Conservation (phyloP, 2,797 vertebrate genomes). For the Coreius guichenoti region DNA sequence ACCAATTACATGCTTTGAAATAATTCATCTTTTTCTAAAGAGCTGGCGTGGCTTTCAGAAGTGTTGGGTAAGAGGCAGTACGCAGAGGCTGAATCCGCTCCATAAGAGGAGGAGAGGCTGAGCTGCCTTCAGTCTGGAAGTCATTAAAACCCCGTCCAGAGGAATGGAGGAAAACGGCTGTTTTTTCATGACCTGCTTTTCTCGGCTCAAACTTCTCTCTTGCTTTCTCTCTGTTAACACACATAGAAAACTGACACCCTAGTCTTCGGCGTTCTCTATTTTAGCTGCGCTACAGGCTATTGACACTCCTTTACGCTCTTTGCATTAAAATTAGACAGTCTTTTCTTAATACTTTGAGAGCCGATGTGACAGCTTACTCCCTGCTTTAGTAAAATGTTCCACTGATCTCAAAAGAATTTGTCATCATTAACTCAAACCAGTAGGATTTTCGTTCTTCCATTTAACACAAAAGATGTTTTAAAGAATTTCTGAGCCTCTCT, state of each 20-base stretch:
- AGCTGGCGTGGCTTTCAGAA: constrained; percentile 47
- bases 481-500: neutral
- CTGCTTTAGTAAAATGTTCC: constrained; percentile 32
- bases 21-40: constrained; percentile 65
- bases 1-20: constrained; percentile 68
- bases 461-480: neutral
- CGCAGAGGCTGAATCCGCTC: constrained; percentile 13
- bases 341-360: constrained; percentile 15
- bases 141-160: constrained; percentile 76
- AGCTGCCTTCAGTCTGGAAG: constrained; percentile 73
- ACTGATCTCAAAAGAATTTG: neutral
- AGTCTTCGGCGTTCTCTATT: neutral
- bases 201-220: constrained; percentile 43
- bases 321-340: constrained; percentile 3
- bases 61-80: constrained; percentile 53
- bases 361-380: neutral
- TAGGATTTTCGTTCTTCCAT: neutral
- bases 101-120: constrained; percentile 52
- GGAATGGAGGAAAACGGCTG: constrained; percentile 71
- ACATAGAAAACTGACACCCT: neutral
- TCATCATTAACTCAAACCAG: neutral
- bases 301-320: constrained; percentile 11
- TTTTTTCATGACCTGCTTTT: constrained; percentile 53
- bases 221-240: constrained; percentile 55
- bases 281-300: neutral